Evolutionary conservation across 2,888 invertebrate genomes (phyloP).

Genomic region (Epistrophella euchroma): DNA sequence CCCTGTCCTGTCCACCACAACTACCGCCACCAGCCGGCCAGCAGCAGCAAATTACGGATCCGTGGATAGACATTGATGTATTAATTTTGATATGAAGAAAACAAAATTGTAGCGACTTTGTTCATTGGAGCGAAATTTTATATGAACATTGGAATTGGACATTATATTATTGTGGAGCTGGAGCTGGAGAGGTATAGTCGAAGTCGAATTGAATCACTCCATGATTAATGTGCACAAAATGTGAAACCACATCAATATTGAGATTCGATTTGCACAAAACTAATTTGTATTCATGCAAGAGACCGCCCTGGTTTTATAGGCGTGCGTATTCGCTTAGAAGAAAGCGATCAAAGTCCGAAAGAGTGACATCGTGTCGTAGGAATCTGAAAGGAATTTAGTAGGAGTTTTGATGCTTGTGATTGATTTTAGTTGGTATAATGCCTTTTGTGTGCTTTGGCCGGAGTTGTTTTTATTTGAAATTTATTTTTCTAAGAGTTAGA

Average conservation of each 20-base stretch:
- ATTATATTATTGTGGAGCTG: slow-evolving; percentile 4
- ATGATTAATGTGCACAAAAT: slow-evolving; percentile 46
- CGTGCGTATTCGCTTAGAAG: slow-evolving; percentile 35
- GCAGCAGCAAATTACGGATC: slow-evolving; percentile 47
- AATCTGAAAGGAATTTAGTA: slow-evolving; percentile 32
- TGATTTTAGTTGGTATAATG: not conserved
- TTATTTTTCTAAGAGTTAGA: not conserved
- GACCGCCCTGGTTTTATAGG: slow-evolving; percentile 56
- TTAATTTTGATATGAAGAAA: slow-evolving; percentile 45
- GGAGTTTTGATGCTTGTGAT: slow-evolving; percentile 25
- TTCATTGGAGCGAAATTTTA: slow-evolving; percentile 13
- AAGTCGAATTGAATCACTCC: slow-evolving; percentile 36
- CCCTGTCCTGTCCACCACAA: slow-evolving; percentile 6
- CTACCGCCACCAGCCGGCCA: not conserved
- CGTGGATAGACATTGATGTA: slow-evolving; percentile 65
- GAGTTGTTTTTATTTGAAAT: not conserved
- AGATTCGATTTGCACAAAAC: slow-evolving; percentile 45
- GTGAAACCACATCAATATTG: slow-evolving; percentile 46
- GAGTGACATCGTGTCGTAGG: slow-evolving; percentile 37
- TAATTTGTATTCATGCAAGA: slow-evolving; percentile 49
- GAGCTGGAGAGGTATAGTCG: not conserved
- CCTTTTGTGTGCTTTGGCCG: no score
- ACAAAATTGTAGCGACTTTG: slow-evolving; percentile 40
- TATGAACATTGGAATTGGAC: slow-evolving; percentile 10
- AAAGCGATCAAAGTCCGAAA: slow-evolving; percentile 53